Base-by-base conservation (phyloP, 2,797 vertebrate species). In the Hoplostethus mediterraneus region DNA sequence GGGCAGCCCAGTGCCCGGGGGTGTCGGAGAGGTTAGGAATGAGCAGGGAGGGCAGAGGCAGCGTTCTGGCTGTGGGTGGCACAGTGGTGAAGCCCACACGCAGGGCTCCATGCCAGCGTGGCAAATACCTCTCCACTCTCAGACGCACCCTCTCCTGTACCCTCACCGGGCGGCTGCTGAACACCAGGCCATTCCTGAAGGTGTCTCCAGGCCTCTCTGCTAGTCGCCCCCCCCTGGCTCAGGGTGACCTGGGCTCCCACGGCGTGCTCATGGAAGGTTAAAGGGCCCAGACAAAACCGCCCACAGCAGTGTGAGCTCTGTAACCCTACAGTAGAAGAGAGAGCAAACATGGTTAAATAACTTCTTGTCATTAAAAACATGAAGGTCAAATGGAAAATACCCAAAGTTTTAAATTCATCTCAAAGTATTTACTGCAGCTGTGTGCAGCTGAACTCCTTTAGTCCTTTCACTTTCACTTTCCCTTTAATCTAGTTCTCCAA, bases 71-170 rank as follows among this genome's bases (percentile, higher is more conserved):
- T 0, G 82, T 12, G 0, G 96, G 96, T 0, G 88, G 44, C 16
- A 95, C 75, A 6, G 56, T 92, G n/a, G 95, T 95, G 88, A 97
- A 96, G 58, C 96, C 96, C 59, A 97, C 36, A 0, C 96, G 91
- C 52, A 97, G 75, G 0, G 91, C 93, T 0, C 96, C 96, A 0
- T 67, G 11, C 95, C 96, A 96, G 4, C 0, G 13, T 0, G 0
- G 0, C 1, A 56, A 17, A 0, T 52, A 17, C 1, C 25, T 33
- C 79, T 92, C 79, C 65, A 97, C 87, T 10, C 81, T 84, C 79
- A 97, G 47, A 0, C 25, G 51, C 58, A 96, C 83, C 48, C 16
- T 91, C 92, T 97, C 96, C 0, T 33, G 5, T 0, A 71, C 14
- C 55, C 0, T 66, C 52, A 96, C 58, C 0, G 92, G 82, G 5